Evolutionary conservation across 2,888 invertebrate species (phyloP).

Genomic region (Harpalus rubripes): DNA sequence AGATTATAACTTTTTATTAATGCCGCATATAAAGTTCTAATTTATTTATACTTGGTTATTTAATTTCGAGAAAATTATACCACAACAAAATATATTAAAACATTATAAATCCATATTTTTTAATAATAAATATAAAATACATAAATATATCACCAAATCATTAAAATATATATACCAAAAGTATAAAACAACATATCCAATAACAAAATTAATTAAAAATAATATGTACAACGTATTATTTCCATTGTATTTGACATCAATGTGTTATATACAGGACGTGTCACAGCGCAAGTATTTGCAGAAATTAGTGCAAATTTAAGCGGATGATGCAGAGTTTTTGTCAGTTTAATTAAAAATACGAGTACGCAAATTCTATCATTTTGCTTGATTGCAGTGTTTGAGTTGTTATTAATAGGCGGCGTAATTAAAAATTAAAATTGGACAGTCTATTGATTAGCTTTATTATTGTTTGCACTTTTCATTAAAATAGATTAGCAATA

Average conservation of each 20-base stretch:
- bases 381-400: too few species aligned
- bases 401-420: too few species aligned
- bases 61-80: background rate
- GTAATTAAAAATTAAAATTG: too few species aligned
- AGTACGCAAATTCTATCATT: too few species aligned
- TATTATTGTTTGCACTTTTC: too few species aligned
- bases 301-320: background rate
- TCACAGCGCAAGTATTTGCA: slow-evolving; percentile 27
- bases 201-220: slow-evolving; percentile 12
- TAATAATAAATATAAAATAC: background rate
- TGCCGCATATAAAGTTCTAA: background rate
- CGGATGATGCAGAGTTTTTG: slow-evolving; percentile 1
- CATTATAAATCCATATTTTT: background rate
- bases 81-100: slow-evolving; percentile 4
- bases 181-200: background rate
- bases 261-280: slow-evolving; percentile 24
- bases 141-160: background rate
- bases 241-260: slow-evolving; percentile 20
- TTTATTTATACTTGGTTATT: slow-evolving; percentile 5
- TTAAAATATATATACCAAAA: slow-evolving; percentile 15
- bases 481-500: too few species aligned
- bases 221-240: slow-evolving; percentile 51
- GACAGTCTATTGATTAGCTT: too few species aligned
- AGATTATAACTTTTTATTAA: background rate
- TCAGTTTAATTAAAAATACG: too few species aligned